phyloP scores from a whole-genome alignment of 2,797 vertebrate genomes.

The Pseudochromis fuscus region DNA sequence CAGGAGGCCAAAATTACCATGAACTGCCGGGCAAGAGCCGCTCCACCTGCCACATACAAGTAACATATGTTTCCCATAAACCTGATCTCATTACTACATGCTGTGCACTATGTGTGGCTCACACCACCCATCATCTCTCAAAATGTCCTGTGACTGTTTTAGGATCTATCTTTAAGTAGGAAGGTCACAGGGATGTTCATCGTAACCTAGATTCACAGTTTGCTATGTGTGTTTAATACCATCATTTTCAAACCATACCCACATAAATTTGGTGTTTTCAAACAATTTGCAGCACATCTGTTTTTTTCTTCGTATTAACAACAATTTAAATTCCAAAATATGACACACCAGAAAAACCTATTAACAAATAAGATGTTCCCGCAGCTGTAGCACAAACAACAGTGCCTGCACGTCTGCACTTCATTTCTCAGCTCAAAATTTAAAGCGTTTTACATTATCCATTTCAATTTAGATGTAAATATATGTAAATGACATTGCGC shows the following conservation, averaged over 20 bases:
- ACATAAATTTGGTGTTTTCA: background rate
- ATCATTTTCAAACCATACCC: conserved; percentile 1
- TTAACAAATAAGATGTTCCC: conserved; percentile 26
- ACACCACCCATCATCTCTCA: conserved; percentile 7
- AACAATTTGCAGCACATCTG: background rate
- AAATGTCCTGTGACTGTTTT: conserved; percentile 23
- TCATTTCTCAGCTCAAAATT: conserved; percentile 44
- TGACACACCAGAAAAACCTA: conserved; percentile 1
- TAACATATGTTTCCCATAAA: conserved; percentile 80
- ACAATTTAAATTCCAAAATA: conserved; percentile 34
- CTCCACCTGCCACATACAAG: conserved; percentile 94
- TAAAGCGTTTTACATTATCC: conserved; percentile 49
- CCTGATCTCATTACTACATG: conserved; percentile 41
- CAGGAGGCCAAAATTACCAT: conserved; percentile 94
- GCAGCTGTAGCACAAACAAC: conserved; percentile 3
- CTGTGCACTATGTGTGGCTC: conserved; percentile 37
- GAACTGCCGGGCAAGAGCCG: conserved; percentile 92
- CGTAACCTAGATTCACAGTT: conserved; percentile 3
- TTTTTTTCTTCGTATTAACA: background rate
- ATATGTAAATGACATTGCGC: conserved; percentile 66
- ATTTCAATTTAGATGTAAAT: conserved; percentile 75
- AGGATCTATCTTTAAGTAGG: conserved; percentile 15
- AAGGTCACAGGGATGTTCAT: conserved; percentile 14
- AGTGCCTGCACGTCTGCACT: background rate
- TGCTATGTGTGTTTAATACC: conserved; percentile 1